A percentile compares a stretch with the other conserved stretches of the same genome.
phyloP scores from a whole-genome alignment of 2,113 vertebrate species.

The Notothenia rossii region DNA sequence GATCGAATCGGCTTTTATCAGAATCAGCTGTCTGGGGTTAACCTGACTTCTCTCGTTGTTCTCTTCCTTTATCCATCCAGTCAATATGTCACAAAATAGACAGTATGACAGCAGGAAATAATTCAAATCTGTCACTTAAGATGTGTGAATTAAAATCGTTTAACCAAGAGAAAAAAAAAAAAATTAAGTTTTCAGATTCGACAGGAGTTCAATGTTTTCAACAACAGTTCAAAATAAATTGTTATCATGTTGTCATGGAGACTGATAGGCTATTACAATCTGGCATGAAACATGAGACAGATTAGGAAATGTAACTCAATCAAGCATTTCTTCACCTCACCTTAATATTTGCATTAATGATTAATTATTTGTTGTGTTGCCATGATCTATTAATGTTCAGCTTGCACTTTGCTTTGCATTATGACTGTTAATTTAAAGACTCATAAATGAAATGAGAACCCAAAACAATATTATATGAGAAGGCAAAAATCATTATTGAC shows the following conservation, averaged over 20 bases:
- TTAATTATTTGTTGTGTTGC: too few relatives aligned
- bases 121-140: background rate
- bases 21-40: conserved; percentile 1
- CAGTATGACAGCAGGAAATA: background rate
- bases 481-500: too few relatives aligned
- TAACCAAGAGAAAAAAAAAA: background rate
- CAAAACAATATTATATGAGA: too few relatives aligned
- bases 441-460: too few relatives aligned
- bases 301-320: background rate
- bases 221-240: background rate
- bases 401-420: too few relatives aligned
- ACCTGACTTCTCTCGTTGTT: background rate
- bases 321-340: background rate
- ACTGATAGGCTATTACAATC: background rate
- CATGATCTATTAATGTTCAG: too few relatives aligned
- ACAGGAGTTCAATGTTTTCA: background rate
- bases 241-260: background rate
- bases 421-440: too few relatives aligned
- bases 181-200: background rate
- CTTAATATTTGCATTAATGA: too few relatives aligned
- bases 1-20: conserved; percentile 1
- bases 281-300: background rate
- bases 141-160: background rate
- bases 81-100: background rate
- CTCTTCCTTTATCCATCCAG: background rate